phyloP scores from a whole-genome alignment of 2,797 vertebrate species.

The Poecile montanus region DNA sequence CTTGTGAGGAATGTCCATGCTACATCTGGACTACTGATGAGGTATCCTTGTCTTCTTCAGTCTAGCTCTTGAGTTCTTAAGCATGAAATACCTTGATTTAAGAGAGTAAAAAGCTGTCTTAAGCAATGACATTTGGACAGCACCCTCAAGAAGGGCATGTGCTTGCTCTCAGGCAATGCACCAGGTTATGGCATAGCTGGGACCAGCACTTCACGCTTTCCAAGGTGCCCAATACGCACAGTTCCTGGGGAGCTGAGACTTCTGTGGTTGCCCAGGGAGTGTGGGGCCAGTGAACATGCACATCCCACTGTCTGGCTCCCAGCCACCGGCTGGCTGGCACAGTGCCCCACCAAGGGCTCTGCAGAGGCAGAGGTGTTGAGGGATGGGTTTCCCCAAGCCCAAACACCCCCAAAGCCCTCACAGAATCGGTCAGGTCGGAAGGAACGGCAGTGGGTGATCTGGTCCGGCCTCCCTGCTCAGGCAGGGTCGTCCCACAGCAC shows the following conservation, averaged over 20 bases:
- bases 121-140: background rate
- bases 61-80: background rate
- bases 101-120: background rate
- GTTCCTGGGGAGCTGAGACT: background rate
- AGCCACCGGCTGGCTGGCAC: background rate
- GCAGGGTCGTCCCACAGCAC: fast-evolving
- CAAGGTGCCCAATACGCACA: background rate
- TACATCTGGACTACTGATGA: background rate
- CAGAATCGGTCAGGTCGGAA: background rate
- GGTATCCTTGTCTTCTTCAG: background rate
- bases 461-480: background rate
- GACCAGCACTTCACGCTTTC: too few species aligned
- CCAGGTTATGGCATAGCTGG: background rate
- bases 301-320: background rate
- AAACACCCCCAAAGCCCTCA: background rate
- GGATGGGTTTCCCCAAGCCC: background rate
- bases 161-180: background rate
- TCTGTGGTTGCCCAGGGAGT: too few species aligned
- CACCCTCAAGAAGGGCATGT: background rate
- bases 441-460: background rate
- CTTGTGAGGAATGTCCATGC: background rate
- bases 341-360: fast-evolving
- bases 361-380: background rate
- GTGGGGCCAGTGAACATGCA: fast-evolving
- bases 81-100: background rate